Evolutionary conservation across 37 sponge, comb jelly and placozoan genomes (phyloP).

Genomic region (Aplysina aerophoba): DNA sequence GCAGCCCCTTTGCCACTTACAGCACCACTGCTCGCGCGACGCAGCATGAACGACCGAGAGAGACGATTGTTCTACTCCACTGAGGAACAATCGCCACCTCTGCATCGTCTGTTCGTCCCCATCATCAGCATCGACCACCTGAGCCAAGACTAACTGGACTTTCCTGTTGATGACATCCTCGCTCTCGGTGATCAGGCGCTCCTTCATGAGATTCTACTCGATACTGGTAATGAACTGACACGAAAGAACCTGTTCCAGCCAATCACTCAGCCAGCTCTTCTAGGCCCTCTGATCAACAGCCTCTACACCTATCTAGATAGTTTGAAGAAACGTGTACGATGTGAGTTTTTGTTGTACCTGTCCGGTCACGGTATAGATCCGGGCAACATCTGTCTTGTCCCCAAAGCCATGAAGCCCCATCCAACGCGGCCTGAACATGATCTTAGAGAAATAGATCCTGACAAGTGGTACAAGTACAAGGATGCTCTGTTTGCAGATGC

Average conservation of each 20-base stretch:
- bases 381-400: slow-evolving; percentile 1
- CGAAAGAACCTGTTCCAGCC: not conserved
- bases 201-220: not conserved
- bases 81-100: too few species aligned
- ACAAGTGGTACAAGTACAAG: not conserved
- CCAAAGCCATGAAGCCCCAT: not conserved
- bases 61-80: too few species aligned
- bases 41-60: too few species aligned
- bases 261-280: not conserved
- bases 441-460: not conserved
- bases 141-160: not conserved
- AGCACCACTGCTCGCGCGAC: too few species aligned
- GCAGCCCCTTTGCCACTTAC: too few species aligned
- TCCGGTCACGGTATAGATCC: not conserved
- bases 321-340: not conserved
- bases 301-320: not conserved
- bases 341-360: not conserved
- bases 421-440: not conserved
- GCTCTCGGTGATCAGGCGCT: slow-evolving; percentile 1
- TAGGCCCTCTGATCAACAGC: not conserved
- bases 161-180: not conserved
- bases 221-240: too few species aligned
- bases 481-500: not conserved
- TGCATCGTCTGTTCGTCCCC: too few species aligned
- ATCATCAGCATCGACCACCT: not conserved